Percentiles rank a stretch among this genome's conserved stretches.
phyloP scores from a whole-genome alignment of 2,113 vertebrate species.

The Chionomys nivalis region DNA sequence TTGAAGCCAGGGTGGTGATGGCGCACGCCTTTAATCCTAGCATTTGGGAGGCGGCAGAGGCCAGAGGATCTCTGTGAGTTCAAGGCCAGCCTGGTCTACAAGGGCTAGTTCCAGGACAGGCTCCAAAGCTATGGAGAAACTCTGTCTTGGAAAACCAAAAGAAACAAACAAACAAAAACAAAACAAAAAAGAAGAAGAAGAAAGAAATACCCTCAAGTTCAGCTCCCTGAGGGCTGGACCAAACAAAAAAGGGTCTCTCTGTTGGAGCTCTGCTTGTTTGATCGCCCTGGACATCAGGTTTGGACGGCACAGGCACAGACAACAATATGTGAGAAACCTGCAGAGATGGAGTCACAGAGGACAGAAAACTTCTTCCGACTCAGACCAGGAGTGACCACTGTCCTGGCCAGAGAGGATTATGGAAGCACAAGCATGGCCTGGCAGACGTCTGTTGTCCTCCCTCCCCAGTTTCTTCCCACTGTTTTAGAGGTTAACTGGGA shows the following conservation, averaged over 20 bases:
- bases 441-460: background rate
- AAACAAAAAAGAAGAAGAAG: no score
- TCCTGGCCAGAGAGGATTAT: background rate
- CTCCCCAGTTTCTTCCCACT: background rate
- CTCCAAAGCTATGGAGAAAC: no score
- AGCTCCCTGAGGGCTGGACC: accelerated
- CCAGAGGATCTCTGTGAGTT: conserved; percentile 14
- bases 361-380: background rate
- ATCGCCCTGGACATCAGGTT: background rate
- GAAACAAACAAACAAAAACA: no score
- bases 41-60: no score
- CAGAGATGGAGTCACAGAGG: background rate
- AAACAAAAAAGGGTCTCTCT: background rate
- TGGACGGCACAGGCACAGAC: background rate
- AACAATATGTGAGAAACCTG: no score
- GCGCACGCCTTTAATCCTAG: no score
- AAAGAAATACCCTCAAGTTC: accelerated
- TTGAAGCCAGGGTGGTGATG: background rate
- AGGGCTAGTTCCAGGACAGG: no score
- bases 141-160: no score
- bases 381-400: background rate
- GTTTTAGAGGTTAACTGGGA: background rate
- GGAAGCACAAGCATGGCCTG: background rate
- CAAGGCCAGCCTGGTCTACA: no score
- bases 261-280: background rate